phyloP scores from a whole-genome alignment of 2,113 vertebrate genomes.

The Cyphomyrus discorhynchus region DNA sequence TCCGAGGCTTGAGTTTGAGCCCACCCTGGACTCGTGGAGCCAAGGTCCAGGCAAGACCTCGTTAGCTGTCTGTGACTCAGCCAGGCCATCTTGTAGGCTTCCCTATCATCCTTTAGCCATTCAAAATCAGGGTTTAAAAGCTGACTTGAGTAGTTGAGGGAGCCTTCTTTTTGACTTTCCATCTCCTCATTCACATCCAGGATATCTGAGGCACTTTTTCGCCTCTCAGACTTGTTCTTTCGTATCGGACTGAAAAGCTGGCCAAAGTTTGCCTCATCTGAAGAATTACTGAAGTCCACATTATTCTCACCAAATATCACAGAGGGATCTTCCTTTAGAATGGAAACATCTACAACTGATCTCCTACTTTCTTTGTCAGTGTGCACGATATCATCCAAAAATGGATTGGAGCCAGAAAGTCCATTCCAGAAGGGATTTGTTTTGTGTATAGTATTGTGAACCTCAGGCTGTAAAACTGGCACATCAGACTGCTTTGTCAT shows the following conservation, averaged over 20 bases:
- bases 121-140: constrained; percentile 65
- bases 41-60: constrained; percentile 82
- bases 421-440: constrained; percentile 88
- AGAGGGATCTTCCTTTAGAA: constrained; percentile 61
- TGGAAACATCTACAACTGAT: constrained; percentile 43
- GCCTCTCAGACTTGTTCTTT: constrained; percentile 62
- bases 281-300: constrained; percentile 73
- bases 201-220: constrained; percentile 83
- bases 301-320: constrained; percentile 56
- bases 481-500: constrained; percentile 39
- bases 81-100: constrained; percentile 94
- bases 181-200: constrained; percentile 65
- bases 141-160: constrained; percentile 43
- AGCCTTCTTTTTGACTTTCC: constrained; percentile 40
- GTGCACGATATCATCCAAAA: constrained; percentile 78
- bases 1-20: constrained; percentile 86
- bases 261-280: constrained; percentile 73
- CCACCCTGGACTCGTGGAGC: constrained; percentile 83
- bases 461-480: constrained; percentile 42
- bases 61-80: constrained; percentile 85
- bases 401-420: constrained; percentile 83
- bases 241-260: constrained; percentile 56
- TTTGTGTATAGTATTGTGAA: constrained; percentile 43
- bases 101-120: constrained; percentile 78
- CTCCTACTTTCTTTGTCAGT: constrained; percentile 52